These are phyloP conservation scores for Tenualosa ilisha DNA, from an alignment of 2,797 vertebrate species.

Conservation along the genomic window DNA sequence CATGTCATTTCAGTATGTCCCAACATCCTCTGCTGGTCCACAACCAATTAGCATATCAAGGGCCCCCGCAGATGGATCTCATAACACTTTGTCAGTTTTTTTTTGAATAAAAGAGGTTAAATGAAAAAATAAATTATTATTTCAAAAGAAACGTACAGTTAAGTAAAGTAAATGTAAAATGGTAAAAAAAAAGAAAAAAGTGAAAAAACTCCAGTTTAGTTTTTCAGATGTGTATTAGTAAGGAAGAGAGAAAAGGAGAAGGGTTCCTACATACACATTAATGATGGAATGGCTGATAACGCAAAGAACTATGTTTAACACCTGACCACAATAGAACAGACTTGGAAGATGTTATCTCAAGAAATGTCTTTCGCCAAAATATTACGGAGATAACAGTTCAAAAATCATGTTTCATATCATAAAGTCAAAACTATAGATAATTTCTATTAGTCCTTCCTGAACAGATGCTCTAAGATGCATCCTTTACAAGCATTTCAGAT, in stretches of 20 bases:
- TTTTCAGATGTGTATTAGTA: not conserved
- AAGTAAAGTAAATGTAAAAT: conserved; percentile 10
- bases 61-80: not conserved
- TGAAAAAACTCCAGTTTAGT: not conserved
- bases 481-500: not conserved
- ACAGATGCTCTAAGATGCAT: not conserved
- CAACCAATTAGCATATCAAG: not conserved
- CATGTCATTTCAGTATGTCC: conserved; percentile 8
- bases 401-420: not conserved
- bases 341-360: not conserved
- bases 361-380: not conserved
- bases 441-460: not conserved
- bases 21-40: not conserved
- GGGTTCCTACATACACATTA: not conserved
- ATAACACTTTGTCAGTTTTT: conserved; percentile 18
- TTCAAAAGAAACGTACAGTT: not conserved
- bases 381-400: not conserved
- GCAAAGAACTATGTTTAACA: not conserved
- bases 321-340: not conserved
- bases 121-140: conserved; percentile 21
- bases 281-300: not conserved
- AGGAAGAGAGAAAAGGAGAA: not conserved
- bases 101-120: not conserved
- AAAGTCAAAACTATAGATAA: not conserved
- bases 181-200: not conserved